Base-by-base conservation (phyloP, 2,888 invertebrate species). In the Hesperia comma region DNA sequence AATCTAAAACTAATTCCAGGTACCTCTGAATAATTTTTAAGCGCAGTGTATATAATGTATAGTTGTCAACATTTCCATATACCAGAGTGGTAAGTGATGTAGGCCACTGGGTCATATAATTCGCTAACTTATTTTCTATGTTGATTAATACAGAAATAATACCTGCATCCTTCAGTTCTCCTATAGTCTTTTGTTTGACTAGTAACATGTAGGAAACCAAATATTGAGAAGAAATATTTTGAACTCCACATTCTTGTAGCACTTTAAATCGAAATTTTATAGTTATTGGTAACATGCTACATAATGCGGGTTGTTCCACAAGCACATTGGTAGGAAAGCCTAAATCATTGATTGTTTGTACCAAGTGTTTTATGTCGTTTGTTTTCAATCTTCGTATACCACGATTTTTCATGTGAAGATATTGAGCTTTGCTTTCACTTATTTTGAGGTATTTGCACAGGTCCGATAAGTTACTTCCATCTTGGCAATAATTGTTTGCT, bases 81-180 rank as follows among this genome's bases (percentile, higher is more conserved):
- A 92, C 81, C 55, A 85, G 77, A 37, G 87, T 87, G 37, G 93
- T 92, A 0, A 92, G 79, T 33, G 92, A 92, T 68, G 92, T 89
- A 6, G 93, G 93, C 92, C 92, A 93, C 67, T 88, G 86, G 4
- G 89, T 88, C 87, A 93, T 85, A 67, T 73, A 87, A 70, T 85
- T 80, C 32, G 92, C 91, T 32, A 93, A 77, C 72, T 76, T 81
- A 71, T 92, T 92, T 82, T 92, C 92, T 55, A 93, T 71, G 73
- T 92, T 92, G 8, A 85, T 54, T 63, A 79, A 71, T 14, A 70
- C 14, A 17, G 78, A 71, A 70, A 93, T 78, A 17, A 81, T 56
- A 17, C 82, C 79, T 61, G 71, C 71, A 26, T 70, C 75, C 73
- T 83, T 92, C 56, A 93, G 75, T 46, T 90, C 79, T 53, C 75